These are phyloP conservation scores for Napeogenes sylphis DNA, from an alignment of 2,888 invertebrate species.

Conservation along the genomic window DNA sequence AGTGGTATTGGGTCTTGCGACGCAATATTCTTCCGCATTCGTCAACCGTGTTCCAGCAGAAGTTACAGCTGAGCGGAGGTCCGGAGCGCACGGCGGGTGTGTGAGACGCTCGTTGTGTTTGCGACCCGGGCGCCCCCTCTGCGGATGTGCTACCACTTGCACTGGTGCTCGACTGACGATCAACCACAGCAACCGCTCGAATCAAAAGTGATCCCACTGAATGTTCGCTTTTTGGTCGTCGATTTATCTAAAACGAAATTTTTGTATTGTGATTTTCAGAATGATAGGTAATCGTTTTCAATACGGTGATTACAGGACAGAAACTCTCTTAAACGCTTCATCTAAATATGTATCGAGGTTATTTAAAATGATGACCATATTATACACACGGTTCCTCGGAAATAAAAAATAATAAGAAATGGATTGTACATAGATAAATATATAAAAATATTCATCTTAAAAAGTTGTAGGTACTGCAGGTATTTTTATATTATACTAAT, in stretches of 20 bases:
- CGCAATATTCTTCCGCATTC: constrained; percentile 88
- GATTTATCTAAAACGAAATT: constrained; percentile 23
- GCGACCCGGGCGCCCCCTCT: constrained; percentile 33
- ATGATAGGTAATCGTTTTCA: neutral
- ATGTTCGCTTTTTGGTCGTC: constrained; percentile 43
- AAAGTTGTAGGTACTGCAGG: too few species aligned
- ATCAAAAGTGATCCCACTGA: constrained; percentile 47
- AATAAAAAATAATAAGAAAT: too few species aligned
- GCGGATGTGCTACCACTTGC: constrained; percentile 28
- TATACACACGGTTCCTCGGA: too few species aligned
- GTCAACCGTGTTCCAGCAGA: constrained; percentile 94
- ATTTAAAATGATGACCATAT: too few species aligned
- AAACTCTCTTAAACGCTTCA: too few species aligned
- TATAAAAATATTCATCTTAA: too few species aligned
- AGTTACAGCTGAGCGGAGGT: constrained; percentile 91
- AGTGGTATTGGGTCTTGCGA: constrained; percentile 92
- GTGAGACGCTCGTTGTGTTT: constrained; percentile 82
- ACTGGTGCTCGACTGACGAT: constrained; percentile 41
- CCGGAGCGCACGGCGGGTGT: constrained; percentile 90
- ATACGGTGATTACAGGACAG: neutral
- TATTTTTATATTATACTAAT: too few species aligned
- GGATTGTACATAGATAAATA: too few species aligned
- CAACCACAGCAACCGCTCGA: constrained; percentile 46
- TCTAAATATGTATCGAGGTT: too few species aligned
- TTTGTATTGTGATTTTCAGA: neutral